Conservation (phyloP, 1,140 invertebrate genomes). For the Callitettix versicolor region DNA sequence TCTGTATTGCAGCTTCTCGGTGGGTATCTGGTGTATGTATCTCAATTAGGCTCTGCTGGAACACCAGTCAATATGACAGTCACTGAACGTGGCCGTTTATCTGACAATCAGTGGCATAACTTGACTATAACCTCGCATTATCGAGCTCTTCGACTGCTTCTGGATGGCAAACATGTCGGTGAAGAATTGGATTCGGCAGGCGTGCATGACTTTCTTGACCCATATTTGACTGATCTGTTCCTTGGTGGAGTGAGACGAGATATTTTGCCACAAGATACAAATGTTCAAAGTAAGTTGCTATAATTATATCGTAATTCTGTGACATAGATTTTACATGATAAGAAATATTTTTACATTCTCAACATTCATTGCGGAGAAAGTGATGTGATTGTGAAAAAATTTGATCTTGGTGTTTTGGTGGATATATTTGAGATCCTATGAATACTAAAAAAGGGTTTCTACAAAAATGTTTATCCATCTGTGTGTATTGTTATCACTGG, state of each 20-base stretch:
- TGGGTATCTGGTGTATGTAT: conserved; percentile 62
- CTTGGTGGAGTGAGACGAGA: conserved; percentile 57
- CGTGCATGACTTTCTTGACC: conserved; percentile 84
- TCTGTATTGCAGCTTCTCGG: conserved; percentile 41
- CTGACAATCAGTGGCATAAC: conserved; percentile 81
- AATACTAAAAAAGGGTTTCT: too few species aligned
- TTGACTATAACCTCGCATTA: conserved; percentile 56
- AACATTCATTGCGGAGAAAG: neutral
- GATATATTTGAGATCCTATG: neutral
- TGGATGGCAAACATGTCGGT: conserved; percentile 59
- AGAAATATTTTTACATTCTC: too few species aligned
- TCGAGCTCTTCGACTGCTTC: conserved; percentile 53
- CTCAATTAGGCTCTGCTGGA: conserved; percentile 50
- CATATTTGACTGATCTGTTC: conserved; percentile 67
- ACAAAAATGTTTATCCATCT: too few species aligned
- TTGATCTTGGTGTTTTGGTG: too few species aligned
- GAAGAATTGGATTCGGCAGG: conserved; percentile 74
- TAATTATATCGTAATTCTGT: too few species aligned
- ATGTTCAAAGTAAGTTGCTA: conserved; percentile 34
- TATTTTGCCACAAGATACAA: conserved; percentile 41
- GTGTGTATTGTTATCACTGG: too few species aligned
- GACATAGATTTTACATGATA: too few species aligned
- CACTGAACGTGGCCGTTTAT: conserved; percentile 30
- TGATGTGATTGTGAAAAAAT: neutral
- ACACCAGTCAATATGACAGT: conserved; percentile 71